Evolutionary conservation across 2,113 vertebrate genomes (phyloP).

Genomic region (Pseudopodoces humilis): DNA sequence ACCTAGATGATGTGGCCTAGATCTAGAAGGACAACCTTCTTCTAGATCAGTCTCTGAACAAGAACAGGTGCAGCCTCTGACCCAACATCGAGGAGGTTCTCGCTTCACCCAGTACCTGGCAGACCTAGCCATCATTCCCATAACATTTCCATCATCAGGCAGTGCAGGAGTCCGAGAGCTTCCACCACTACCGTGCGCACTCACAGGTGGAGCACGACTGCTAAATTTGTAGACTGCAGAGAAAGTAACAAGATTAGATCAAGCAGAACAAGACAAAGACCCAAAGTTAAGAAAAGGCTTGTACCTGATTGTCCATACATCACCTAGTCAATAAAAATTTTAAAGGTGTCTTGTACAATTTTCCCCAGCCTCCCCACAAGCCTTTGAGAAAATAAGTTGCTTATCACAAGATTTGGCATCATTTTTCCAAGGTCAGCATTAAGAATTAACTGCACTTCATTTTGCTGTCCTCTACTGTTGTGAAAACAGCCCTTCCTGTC

Average conservation of each 20-base stretch:
- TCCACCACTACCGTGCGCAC: rapidly evolving
- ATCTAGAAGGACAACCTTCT: background rate
- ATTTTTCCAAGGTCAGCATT: background rate
- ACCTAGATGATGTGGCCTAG: background rate
- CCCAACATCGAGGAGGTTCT: background rate
- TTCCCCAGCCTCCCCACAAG: background rate
- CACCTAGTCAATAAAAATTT: background rate
- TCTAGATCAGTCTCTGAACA: background rate
- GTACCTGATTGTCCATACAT: rapidly evolving
- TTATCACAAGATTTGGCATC: background rate
- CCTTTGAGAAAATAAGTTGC: background rate
- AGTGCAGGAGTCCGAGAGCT: background rate
- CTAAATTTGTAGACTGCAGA: constrained; percentile 44
- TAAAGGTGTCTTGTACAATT: background rate
- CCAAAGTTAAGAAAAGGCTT: background rate
- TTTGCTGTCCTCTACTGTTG: background rate
- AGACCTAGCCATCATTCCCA: background rate
- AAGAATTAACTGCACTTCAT: background rate
- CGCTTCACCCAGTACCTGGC: background rate
- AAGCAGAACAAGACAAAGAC: background rate
- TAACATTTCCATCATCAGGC: background rate
- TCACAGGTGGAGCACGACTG: background rate
- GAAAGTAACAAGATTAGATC: background rate
- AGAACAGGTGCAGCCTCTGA: background rate
- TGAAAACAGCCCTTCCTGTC: background rate